phyloP scores from a whole-genome alignment of 2,797 vertebrate genomes.

The Arnoldichthys spilopterus region DNA sequence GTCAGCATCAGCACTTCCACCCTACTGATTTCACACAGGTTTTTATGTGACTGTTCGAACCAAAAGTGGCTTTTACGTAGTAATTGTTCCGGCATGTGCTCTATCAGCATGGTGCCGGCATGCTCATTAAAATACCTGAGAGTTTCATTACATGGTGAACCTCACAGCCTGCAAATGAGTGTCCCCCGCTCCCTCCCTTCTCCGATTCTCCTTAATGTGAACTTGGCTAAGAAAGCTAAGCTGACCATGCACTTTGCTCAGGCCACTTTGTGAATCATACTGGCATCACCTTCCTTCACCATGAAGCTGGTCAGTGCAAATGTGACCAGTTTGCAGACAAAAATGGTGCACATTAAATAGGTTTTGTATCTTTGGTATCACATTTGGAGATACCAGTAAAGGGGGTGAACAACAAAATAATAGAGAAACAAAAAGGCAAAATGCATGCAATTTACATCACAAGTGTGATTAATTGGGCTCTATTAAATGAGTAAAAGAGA shows the following conservation, averaged over 20 bases:
- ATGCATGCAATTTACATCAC: background rate
- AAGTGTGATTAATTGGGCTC: background rate
- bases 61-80: background rate
- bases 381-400: too few relatives aligned
- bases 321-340: background rate
- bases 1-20: slow-evolving; percentile 14
- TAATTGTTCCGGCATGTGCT: slow-evolving; percentile 46
- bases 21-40: background rate
- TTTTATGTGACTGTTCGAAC: background rate
- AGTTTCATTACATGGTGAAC: slow-evolving; percentile 35
- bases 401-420: background rate
- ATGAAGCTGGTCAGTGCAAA: background rate
- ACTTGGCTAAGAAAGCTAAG: background rate
- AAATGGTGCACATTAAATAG: background rate
- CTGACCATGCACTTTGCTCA: background rate
- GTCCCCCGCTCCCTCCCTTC: background rate
- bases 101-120: slow-evolving; percentile 23
- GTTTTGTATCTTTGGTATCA: too few relatives aligned
- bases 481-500: background rate
- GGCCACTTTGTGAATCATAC: background rate
- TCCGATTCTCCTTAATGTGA: background rate
- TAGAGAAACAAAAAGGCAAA: background rate
- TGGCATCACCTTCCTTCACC: background rate
- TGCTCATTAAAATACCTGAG: slow-evolving; percentile 39
- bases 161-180: slow-evolving; percentile 21